Evolutionary conservation across 64 coral and sea anemone species (phyloP).

Genomic region (Porites australiensis): DNA sequence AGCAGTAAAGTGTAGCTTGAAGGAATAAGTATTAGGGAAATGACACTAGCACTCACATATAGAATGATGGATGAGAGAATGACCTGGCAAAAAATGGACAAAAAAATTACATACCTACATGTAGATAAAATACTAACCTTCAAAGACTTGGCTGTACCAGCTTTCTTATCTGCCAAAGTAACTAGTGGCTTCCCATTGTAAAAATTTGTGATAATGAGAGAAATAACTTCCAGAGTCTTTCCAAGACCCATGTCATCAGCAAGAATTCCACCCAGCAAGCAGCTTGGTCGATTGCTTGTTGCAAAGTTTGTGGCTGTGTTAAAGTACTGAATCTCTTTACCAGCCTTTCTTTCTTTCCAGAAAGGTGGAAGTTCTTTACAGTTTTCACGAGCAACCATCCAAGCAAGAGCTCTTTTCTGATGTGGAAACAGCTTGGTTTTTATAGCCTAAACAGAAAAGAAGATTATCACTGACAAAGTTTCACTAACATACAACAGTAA

Average conservation of each 20-base stretch:
- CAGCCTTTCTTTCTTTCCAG: conserved; percentile 66
- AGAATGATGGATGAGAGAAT: not conserved
- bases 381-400: conserved; percentile 83
- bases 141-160: not conserved
- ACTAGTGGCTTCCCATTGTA: conserved; percentile 67
- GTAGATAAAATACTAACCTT: not conserved
- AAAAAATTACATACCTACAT: not conserved
- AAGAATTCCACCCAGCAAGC: conserved; percentile 78
- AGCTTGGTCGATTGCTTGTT: conserved; percentile 61
- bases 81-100: not conserved
- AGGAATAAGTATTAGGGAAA: too few species aligned
- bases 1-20: too few species aligned
- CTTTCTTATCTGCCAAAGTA: conserved; percentile 70
- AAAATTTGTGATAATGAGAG: conserved; percentile 81
- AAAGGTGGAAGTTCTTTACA: conserved; percentile 79
- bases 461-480: not conserved
- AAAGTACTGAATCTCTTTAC: conserved; percentile 58
- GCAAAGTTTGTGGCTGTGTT: conserved; percentile 91
- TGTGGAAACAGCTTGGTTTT: conserved; percentile 73
- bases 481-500: too few species aligned
- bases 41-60: too few species aligned
- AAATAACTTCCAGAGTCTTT: conserved; percentile 82
- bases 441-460: conserved; percentile 59
- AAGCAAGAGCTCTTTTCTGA: conserved; percentile 81
- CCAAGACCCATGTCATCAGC: conserved; percentile 93